Conservation (phyloP, 2,113 vertebrate genomes). For the Scatophagus argus region DNA sequence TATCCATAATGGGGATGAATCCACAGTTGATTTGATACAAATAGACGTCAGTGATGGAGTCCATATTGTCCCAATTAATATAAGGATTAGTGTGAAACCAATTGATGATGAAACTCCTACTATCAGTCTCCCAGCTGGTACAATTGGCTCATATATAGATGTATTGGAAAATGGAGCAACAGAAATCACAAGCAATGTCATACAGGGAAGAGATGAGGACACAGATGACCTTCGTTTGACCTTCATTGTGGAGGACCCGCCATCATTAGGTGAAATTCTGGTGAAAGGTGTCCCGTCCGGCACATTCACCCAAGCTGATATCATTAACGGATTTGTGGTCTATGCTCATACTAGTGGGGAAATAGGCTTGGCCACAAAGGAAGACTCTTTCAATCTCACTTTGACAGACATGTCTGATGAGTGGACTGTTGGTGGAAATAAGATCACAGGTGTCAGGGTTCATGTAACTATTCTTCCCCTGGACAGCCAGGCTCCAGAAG, state of each 20-base stretch:
- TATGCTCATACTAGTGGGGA: conserved; percentile 93
- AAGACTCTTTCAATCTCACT: conserved; percentile 93
- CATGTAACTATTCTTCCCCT: conserved; percentile 94
- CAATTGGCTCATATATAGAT: conserved; percentile 91
- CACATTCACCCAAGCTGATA: conserved; percentile 92
- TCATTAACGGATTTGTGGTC: conserved; percentile 91
- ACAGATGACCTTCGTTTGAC: conserved; percentile 93
- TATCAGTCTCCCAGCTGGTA: conserved; percentile 87
- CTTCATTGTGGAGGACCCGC: conserved; percentile 91
- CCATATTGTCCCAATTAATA: conserved; percentile 91
- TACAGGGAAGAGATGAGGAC: conserved; percentile 88
- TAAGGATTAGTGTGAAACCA: conserved; percentile 88
- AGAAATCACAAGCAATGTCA: conserved; percentile 92
- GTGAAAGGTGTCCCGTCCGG: conserved; percentile 86
- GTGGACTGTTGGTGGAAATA: conserved; percentile 89
- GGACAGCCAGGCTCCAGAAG: conserved; percentile 91
- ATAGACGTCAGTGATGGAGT: conserved; percentile 93
- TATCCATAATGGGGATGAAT: conserved; percentile 87
- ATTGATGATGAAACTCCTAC: conserved; percentile 87
- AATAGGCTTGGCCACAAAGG: conserved; percentile 88
- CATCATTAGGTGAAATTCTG: conserved; percentile 88
- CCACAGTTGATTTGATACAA: conserved; percentile 86
- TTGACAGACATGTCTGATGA: conserved; percentile 92
- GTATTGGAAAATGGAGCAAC: conserved; percentile 92
- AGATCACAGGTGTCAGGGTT: conserved; percentile 89